Percentiles rank a stretch among this genome's conserved stretches.
Evolutionary conservation across 2,888 invertebrate genomes (phyloP).

Genomic region (Labia minor): DNA sequence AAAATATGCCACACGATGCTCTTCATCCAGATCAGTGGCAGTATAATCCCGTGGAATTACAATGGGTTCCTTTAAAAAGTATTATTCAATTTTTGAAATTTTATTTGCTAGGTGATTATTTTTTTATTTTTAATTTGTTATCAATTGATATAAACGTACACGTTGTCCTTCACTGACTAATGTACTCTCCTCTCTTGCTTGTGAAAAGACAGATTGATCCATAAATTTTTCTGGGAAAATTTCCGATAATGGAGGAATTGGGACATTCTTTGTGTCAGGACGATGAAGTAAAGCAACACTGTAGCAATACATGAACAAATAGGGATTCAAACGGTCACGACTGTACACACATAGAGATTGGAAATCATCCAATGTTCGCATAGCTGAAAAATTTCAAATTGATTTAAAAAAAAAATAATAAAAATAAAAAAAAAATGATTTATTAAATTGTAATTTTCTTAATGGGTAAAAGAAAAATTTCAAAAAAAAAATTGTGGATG

Average conservation of each 20-base stretch:
- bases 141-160: slow-evolving; percentile 41
- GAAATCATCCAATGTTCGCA: slow-evolving; percentile 59
- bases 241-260: slow-evolving; percentile 62
- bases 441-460: no score
- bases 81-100: background rate
- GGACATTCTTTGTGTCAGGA: slow-evolving; percentile 55
- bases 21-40: slow-evolving; percentile 60
- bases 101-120: background rate
- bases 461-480: no score
- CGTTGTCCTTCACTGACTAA: slow-evolving; percentile 50
- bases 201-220: slow-evolving; percentile 58
- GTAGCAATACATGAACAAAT: slow-evolving; percentile 67
- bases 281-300: slow-evolving; percentile 67
- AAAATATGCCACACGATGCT: slow-evolving; percentile 73
- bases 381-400: slow-evolving; percentile 47
- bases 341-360: slow-evolving; percentile 57
- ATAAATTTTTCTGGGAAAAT: slow-evolving; percentile 74
- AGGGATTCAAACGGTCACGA: slow-evolving; percentile 64
- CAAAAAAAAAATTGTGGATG: no score
- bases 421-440: background rate
- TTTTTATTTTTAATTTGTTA: slow-evolving; percentile 7
- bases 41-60: slow-evolving; percentile 64
- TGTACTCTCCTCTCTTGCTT: slow-evolving; percentile 57
- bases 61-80: slow-evolving; percentile 45
- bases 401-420: slow-evolving; percentile 13